Evolutionary conservation across 2,888 invertebrate genomes (phyloP), one percentile per base, ranked within the genome.

Genomic region (Odontothrips loti): DNA sequence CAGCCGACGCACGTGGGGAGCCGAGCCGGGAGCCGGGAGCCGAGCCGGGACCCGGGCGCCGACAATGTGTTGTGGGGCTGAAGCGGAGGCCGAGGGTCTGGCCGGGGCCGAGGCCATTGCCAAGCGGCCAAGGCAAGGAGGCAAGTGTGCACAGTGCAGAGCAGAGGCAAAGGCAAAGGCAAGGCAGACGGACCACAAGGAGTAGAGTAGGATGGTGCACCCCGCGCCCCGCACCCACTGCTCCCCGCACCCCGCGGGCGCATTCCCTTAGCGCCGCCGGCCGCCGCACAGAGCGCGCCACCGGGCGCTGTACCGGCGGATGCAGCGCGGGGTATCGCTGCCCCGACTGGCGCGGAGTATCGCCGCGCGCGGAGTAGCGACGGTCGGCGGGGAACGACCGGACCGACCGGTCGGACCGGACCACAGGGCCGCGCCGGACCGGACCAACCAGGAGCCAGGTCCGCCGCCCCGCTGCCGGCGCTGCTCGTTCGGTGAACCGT

Each of bases 391-490:
- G 34, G 34, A 43, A 43, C 34, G 78, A 48, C 27, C 17, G 79
- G 80, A 81, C 82, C 82, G 51, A 51, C 51, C 15, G 51, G 79
- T 82, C 83, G 75, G 79, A 81, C 51, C 80, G 34, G 34, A 43
- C 34, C 2, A 4, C 85, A 84, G 83, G 83, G 83, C 80, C 81
- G 84, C 83, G 81, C 85, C 83, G 75, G 79, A 81, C 51, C 80
- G 34, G 34, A 43, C 34, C 2, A 4, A 6, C 34, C 34, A 6
- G 34, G 2, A 43, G 34, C 34, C 34, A 6, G 34, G 34, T 6
- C n/a, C n/a, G n/a, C n/a, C n/a, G n/a, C n/a, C n/a, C n/a, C n/a
- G n/a, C n/a, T n/a, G n/a, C n/a, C n/a, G n/a, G n/a, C n/a, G n/a
- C n/a, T n/a, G n/a, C n/a, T n/a, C 34, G 34, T 6, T 43, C 34